Evolutionary conservation across 2,797 vertebrate species (phyloP), one percentile per base, ranked within the genome.

Genomic region (Mormyrops attenuatus): DNA sequence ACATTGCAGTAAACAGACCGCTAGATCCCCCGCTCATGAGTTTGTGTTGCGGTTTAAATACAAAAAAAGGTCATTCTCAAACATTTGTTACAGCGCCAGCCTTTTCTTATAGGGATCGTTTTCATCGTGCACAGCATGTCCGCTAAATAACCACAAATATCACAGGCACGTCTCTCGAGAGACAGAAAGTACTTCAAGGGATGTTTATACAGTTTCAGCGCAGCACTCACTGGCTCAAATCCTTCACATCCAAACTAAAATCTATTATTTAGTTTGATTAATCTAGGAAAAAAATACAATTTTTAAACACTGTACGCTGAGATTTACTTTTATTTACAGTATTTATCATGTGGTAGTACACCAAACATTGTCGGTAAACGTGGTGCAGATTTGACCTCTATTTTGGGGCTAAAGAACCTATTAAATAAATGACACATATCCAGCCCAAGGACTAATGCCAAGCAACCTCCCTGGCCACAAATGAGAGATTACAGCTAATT

Each of bases 111-210:
- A 53, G 9, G 22, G 49, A 53, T 53, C 20, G 8, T 87, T 57
- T 57, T 87, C 30, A 20, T 15, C 53, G 52, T 9, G 26, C 15
- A 41, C 85, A 87, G 52, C 17, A 87, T 87, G 53, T 55, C 52
- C 8, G 26, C 66, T 20, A 88, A 41, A 69, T 22, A 88, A 88
- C 60, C 63, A 50, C 66, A 88, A 52, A 53, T 34, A 86, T 89
- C 41, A 50, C 17, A 55, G 52, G 17, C 26, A 84, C 17, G 30
- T 38, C 60, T 89, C 44, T 63, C 20, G 3, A 34, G 63, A 63
- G 55, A 60, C 52, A 20, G 84, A n/a, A 49, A 50, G 22, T 89
- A 66, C 85, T 47, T 50, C 34, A 63, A 89, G 82, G 30, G 1
- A 57, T 22, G 41, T 86, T 55, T 26, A 82, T 63, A 63, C 55